Evolutionary conservation across 2,113 vertebrate genomes (phyloP), one percentile per base, ranked within the genome.

Genomic region (Oncorhynchus masou): DNA sequence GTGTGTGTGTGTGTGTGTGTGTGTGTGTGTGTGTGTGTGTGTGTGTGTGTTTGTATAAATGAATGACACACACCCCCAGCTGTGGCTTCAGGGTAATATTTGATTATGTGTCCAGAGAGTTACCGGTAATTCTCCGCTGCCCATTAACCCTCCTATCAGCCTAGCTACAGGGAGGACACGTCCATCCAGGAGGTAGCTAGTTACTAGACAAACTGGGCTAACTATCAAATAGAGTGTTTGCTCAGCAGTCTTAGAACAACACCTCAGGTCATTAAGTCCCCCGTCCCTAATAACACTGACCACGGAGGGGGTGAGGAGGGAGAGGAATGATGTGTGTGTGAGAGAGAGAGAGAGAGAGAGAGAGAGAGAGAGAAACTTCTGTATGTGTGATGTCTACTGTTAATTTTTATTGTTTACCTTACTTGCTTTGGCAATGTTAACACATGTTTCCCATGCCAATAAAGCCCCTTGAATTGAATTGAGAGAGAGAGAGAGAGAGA

Each of bases 181-280:
- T 3, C 49, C 49, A 51, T 51, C 49, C 49, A 16, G 49, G 64
- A 29, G 27, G 11, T 3, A 24, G 65, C 59, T 72, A 71, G 51
- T 34, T 39, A 49, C 65, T 31, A 15, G 48, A 5, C 24, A 4
- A 22, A n/a, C 57, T 22, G 77, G 74, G 84, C 73, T 85, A 90
- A 91, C 87, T 77, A 90, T 85, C 74, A 75, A 75, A 82, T 68
- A 49, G 77, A 84, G 76, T 81, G 83, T 91, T 89, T 88, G 85
- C 83, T 86, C 77, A 74, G 65, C 72, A 34, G 81, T 67, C 81
- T 79, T 66, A 86, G 66, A 88, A 83, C 84, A 91, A 89, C 85
- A 86, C 85, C 60, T 88, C 54, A 70, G 71, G 77, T 78, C 77
- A 65, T 78, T 19, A 12, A 1, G 77, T 74, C 81, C 74, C 74